Base-by-base conservation (phyloP, 2,888 invertebrate species). In the Platycheirus albimanus region DNA sequence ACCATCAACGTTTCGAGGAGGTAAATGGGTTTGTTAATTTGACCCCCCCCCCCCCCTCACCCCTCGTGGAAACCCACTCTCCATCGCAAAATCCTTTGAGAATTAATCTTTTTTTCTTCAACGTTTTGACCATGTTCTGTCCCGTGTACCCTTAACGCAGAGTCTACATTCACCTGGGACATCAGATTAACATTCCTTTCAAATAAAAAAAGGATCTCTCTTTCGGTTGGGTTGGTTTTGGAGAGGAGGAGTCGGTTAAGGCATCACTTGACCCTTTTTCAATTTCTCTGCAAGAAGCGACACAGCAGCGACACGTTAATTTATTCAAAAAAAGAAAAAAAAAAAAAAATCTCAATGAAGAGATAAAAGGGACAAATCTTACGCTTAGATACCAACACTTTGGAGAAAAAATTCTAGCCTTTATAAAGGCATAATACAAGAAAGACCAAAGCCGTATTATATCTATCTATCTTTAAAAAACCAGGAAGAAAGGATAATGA, bases 281-380 rank as follows among this genome's bases (percentile, higher is more conserved):
- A 17, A 33, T 24, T 28, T 11, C 8, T 45, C 1, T 15, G 19
- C 38, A 5, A 56, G n/a, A 33, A 33, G 30, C 38, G n/a, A n/a
- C n/a, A 36, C n/a, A 20, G 28, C 8, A 38, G 15, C 41, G 28
- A 58, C 41, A 28, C 58, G 61, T 17, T 30, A 43, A 61, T 61
- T 61, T 61, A 61, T 61, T 61, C 17, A 61, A 45, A 61, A 38
- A n/a, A n/a, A n/a, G n/a, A n/a, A n/a, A n/a, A n/a, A n/a, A n/a
- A n/a, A n/a, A 28, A 58, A 41, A 30, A 61, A 28, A 61, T 43
- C 43, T 28, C 30, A 7, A 61, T 45, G 30, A 61, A n/a, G 30
- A 30, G 28, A 45, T 61, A 61, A 61, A 56, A 61, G 30, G 28
- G 30, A 61, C 58, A 41, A 43, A 58, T 61, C 30, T 61, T 45